These are phyloP conservation scores for Diarsia rubi DNA, from an alignment of 2,888 invertebrate genomes.

Conservation along the genomic window DNA sequence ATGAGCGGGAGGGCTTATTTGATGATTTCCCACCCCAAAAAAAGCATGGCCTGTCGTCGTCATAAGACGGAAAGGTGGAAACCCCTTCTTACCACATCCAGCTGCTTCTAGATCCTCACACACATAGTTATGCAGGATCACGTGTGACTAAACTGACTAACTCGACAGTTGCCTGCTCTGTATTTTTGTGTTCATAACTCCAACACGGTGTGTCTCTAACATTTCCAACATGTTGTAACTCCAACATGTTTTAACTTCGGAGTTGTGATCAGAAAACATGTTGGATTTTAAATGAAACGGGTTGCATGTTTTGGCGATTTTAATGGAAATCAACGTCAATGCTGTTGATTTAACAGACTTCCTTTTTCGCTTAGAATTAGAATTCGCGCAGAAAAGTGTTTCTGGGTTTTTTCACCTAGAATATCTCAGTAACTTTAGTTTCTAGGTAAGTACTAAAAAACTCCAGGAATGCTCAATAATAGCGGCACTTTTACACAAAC, in stretches of 20 bases:
- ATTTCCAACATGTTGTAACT: slow-evolving; percentile 38
- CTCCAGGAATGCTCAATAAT: no score
- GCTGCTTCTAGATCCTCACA: slow-evolving; percentile 49
- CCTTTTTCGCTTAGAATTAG: no score
- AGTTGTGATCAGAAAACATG: slow-evolving; percentile 32
- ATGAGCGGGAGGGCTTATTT: no score
- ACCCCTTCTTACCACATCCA: slow-evolving; percentile 66
- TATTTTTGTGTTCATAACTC: slow-evolving; percentile 63
- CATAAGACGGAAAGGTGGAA: no score
- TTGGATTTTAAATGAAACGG: slow-evolving; percentile 16
- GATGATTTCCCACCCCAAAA: no score
- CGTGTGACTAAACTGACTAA: slow-evolving; percentile 61
- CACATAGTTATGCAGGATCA: slow-evolving; percentile 71
- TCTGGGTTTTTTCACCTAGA: background rate
- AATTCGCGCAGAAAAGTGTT: no score
- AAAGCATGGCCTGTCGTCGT: no score
- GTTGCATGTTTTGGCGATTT: background rate
- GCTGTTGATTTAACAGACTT: background rate
- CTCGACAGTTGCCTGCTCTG: slow-evolving; percentile 45
- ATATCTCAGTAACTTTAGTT: background rate
- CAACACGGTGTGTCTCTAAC: slow-evolving; percentile 43
- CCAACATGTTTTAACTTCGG: slow-evolving; percentile 35
- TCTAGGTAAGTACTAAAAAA: no score
- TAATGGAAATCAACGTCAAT: background rate
- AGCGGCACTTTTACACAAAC: no score